Conservation (phyloP, 1,140 invertebrate species). For the Orussus abietinus region DNA sequence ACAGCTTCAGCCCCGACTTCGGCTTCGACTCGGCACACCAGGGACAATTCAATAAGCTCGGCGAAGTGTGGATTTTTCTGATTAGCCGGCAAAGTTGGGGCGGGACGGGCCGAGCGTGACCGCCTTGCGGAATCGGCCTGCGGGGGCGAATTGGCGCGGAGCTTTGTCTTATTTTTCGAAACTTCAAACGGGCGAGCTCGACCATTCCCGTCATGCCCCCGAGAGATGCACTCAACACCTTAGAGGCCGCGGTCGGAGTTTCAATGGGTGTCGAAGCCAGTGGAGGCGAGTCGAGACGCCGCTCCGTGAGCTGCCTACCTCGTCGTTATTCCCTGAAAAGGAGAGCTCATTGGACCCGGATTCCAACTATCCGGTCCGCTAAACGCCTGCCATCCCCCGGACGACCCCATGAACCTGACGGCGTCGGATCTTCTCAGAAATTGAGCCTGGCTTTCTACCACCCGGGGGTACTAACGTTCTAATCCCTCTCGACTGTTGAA, state of each 20-base stretch:
- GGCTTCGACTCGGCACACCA: background rate
- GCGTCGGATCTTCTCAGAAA: slow-evolving; percentile 4
- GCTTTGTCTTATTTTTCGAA: slow-evolving; percentile 38
- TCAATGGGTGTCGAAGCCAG: slow-evolving; percentile 42
- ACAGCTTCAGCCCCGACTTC: too few relatives aligned
- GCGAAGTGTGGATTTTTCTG: slow-evolving; percentile 46
- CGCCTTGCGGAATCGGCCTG: slow-evolving; percentile 34
- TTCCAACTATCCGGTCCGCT: background rate
- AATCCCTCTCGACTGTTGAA: too few relatives aligned
- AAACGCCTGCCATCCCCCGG: slow-evolving; percentile 7
- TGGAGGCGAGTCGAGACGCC: too few relatives aligned
- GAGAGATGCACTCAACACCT: slow-evolving; percentile 39
- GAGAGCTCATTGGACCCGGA: too few relatives aligned
- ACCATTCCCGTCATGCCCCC: slow-evolving; percentile 34
- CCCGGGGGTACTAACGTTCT: too few relatives aligned
- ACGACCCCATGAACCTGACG: background rate
- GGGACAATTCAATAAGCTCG: slow-evolving; percentile 43
- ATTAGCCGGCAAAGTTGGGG: slow-evolving; percentile 46
- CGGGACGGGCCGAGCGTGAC: slow-evolving; percentile 38
- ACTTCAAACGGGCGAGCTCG: slow-evolving; percentile 24
- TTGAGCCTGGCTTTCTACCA: too few relatives aligned
- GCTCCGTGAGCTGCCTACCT: slow-evolving; percentile 39
- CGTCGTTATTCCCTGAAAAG: too few relatives aligned
- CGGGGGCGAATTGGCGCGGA: slow-evolving; percentile 12
- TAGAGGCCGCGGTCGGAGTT: slow-evolving; percentile 23